Evolutionary conservation across 2,888 invertebrate species (phyloP), one percentile per base, ranked within the genome.

Genomic region (Mimumesa dahlbomi): DNA sequence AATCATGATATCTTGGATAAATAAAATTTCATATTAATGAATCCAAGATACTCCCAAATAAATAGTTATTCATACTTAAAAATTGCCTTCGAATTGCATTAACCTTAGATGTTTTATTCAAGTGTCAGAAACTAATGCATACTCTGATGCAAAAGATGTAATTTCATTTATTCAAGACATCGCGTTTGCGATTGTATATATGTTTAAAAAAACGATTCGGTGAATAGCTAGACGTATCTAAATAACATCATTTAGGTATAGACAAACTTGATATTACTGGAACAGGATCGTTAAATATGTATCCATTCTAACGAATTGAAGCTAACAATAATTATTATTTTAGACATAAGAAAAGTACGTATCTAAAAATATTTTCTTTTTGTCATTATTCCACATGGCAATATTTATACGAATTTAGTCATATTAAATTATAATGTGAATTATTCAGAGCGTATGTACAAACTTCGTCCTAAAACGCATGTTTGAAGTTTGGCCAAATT

Each of bases 401-500:
- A 52, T 52, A 65, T 58, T 31, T 14, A 48, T 49, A 50, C 53
- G 48, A 61, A 57, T 58, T 48, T 68, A 29, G 31, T 34, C 25
- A 42, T 49, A n/a, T 70, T 43, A 64, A 57, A 67, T 70, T 56
- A 34, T 56, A 58, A 58, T 38, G 58, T 56, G 29, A 58, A 69
- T 56, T 29, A n/a, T 43, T 50, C 42, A 31, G 49, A 45, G 64
- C 53, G 40, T 73, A 77, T 73, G 49, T 71, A 76, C 64, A 73
- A 65, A 56, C 48, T 59, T 61, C 36, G 40, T 67, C 43, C n/a
- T 61, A 70, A 66, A 66, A 63, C 58, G 53, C 19, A 61, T 52
- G 0, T 25, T 57, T 57, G 59, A 70, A 72, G 43, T 48, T 48
- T 68, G 2, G 56, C 57, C 61, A 73, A 69, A 46, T 40, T 57